Base-by-base conservation (phyloP, 1,140 invertebrate species). In the Drosophila ironensis region DNA sequence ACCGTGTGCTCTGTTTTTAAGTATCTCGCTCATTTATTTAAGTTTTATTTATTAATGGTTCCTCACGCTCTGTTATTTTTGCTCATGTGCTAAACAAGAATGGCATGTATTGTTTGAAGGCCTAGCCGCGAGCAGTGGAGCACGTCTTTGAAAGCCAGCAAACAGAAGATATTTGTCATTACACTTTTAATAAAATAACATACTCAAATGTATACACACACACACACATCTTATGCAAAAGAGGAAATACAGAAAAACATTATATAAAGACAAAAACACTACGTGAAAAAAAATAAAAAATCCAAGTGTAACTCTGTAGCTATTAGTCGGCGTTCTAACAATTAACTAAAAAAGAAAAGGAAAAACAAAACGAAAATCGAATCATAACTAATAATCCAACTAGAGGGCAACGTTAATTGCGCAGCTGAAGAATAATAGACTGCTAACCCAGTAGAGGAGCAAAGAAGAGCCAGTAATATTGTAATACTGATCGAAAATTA, bases 61-160 rank as follows among this genome's bases (percentile, higher is more conserved):
- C 72, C 75, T 80, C 50, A 71, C 33, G 54, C 59, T 82, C 56
- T 72, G 60, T 76, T 72, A 53, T 53, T 70, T 70, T 68, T 71
- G 64, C 66, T 75, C 67, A 63, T 54, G 67, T 80, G 53, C 66
- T n/a, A n/a, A 70, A 47, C 56, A 68, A 37, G 35, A 63, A 52
- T 50, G 46, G 54, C 44, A 28, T 33, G 35, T 50, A 46, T 67
- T 35, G 45, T 30, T 30, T 25, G n/a, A 38, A 17, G 8, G 0
- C 11, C 20, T 30, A 25, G 60, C 14, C 28, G 46, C 45, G 40
- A 44, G 8, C 46, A 51, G 4, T 46, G 7, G 35, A 37, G 51
- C 19, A 51, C 25, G 37, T 56, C 28, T 37, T 11, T n/a, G 27
- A 40, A 64, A 48, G 48, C 35, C 11, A 33, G 14, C 14, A 37